Percentiles rank a stretch among this genome's conserved stretches.
Evolutionary conservation across 2,797 vertebrate genomes (phyloP).

Genomic region (Crenuchus spilurus): DNA sequence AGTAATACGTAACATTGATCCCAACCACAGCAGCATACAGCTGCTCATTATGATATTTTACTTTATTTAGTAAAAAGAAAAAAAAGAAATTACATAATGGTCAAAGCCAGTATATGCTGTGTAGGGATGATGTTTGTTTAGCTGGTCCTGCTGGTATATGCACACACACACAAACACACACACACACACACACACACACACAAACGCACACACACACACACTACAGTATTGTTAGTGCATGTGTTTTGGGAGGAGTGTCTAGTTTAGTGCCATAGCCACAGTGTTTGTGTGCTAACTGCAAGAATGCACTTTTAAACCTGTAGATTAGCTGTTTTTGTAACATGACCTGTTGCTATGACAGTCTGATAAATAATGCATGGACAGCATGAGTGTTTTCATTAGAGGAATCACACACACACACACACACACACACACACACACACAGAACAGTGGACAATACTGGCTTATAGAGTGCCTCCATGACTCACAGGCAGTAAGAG

Average conservation of each 20-base stretch:
- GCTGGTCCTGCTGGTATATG: too few species aligned
- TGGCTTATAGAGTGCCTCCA: background rate
- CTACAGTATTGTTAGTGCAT: background rate
- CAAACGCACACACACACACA: background rate
- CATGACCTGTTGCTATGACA: conserved; percentile 9
- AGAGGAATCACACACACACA: conserved; percentile 1
- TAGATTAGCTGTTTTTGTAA: conserved; percentile 30
- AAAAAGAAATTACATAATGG: too few species aligned
- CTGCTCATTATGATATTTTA: too few species aligned
- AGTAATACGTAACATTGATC: too few species aligned
- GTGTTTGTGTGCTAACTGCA: background rate
- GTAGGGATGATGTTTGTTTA: too few species aligned
- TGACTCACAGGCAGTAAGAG: conserved; percentile 4
- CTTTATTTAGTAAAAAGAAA: too few species aligned
- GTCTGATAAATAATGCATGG: conserved; percentile 34
- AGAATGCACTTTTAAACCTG: conserved; percentile 29
- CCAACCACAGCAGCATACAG: too few species aligned
- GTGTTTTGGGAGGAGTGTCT: background rate
- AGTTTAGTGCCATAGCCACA: conserved; percentile 85
- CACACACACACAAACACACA: too few species aligned
- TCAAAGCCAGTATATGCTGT: too few species aligned
- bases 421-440: conserved; percentile 22
- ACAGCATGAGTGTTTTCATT: conserved; percentile 21
- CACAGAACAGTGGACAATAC: conserved; percentile 2
- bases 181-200: too few species aligned